Percentiles rank a stretch among this genome's conserved stretches.
Conservation (phyloP, 1,140 invertebrate genomes). For the Lepidostoma basale region DNA sequence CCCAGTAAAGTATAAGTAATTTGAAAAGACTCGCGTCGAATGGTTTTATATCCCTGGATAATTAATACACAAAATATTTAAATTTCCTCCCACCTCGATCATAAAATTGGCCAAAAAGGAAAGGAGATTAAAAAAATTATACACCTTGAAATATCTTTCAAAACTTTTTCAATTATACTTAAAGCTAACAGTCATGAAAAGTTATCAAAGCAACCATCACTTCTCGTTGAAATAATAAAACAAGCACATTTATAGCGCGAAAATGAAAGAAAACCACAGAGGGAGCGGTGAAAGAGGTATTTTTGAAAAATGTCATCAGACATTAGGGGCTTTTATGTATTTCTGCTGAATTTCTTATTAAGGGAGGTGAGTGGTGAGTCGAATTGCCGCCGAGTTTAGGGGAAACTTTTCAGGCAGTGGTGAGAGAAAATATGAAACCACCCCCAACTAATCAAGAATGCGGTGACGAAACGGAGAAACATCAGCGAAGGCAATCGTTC, state of each 20-base stretch:
- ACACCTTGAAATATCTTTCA: neutral
- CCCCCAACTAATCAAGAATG: too few relatives aligned
- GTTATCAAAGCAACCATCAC: constrained; percentile 7
- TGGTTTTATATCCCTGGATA: too few relatives aligned
- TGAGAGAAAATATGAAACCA: neutral
- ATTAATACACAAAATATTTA: too few relatives aligned
- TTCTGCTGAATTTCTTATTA: constrained; percentile 36
- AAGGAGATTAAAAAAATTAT: too few relatives aligned
- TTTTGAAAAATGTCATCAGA: constrained; percentile 38
- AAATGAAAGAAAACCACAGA: constrained; percentile 2
- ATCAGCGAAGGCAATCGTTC: too few relatives aligned
- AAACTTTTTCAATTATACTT: constrained; percentile 6
- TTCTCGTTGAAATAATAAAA: constrained; percentile 11
- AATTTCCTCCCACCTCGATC: too few relatives aligned
- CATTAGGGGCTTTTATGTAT: constrained; percentile 41
- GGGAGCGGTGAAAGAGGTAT: neutral
- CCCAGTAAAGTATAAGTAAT: too few relatives aligned
- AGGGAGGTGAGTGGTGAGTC: constrained; percentile 39
- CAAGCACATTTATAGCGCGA: constrained; percentile 5
- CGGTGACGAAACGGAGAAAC: too few relatives aligned
- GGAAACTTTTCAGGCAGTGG: neutral
- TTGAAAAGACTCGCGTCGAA: too few relatives aligned
- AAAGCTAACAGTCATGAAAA: neutral
- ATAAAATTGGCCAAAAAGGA: too few relatives aligned
- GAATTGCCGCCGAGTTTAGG: constrained; percentile 36